Evolutionary conservation across 2,888 invertebrate genomes (phyloP), one percentile per base, ranked within the genome.

Genomic region (Microctonus aethiopoides): DNA sequence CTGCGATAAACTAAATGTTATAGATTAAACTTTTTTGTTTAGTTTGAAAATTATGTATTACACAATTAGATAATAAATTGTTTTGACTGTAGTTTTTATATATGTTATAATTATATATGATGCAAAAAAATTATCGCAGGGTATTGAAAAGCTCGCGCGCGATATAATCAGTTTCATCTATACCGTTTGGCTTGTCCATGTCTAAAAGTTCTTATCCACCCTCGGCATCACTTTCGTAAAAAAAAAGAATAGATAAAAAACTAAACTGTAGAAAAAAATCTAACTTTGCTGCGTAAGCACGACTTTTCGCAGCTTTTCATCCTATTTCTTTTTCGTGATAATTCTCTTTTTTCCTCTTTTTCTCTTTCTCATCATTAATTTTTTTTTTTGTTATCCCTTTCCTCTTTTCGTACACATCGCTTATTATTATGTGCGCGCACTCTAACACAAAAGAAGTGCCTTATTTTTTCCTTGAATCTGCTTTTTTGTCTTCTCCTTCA

Each of bases 401-500:
- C 70, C 59, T 59, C 51, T 20, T 56, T 54, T 26, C 34, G 51
- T 39, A 56, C n/a, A 54, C 59, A 51, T 60, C 57, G 24, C n/a
- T n/a, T n/a, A n/a, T n/a, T 26, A 26, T 70, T 69, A 71, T 72
- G 59, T 68, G 51, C 57, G 16, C 16, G 11, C 7, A 16, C 10
- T n/a, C 57, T 10, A 26, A 39, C 65, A 46, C 70, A 66, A 71
- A 62, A 68, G 54, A 67, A 67, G 66, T 72, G 71, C 70, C 68
- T 75, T 74, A n/a, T n/a, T n/a, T n/a, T n/a, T 76, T 74, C 67
- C 72, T 67, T 66, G 51, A 52, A 39, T 36, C 36, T 51, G 57
- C 63, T 24, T 62, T 20, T 26, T 29, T 46, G 64, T 51, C 11
- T 56, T 65, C 13, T 13, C 65, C 10, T 39, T 39, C 32, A 61